Percentiles rank a stretch among this genome's conserved stretches.
Conservation (phyloP, 2,888 invertebrate genomes). For the Pollenia angustigena region DNA sequence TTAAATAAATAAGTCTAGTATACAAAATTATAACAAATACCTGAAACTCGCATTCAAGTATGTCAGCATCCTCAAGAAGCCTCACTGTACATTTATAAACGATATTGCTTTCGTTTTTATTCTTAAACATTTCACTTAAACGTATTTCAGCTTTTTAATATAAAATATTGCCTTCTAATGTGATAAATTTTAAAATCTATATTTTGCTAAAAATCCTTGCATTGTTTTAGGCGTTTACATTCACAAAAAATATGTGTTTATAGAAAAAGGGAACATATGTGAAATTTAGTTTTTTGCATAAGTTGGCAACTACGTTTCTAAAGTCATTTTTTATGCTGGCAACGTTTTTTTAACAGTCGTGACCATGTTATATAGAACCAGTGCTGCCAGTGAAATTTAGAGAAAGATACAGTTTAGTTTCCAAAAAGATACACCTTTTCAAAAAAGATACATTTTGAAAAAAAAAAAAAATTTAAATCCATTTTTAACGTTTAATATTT, state of each 20-base stretch:
- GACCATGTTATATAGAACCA: no score
- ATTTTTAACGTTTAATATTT: no score
- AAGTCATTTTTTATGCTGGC: no score
- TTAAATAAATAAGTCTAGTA: neutral
- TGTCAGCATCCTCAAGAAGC: slow-evolving; percentile 94
- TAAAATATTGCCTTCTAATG: neutral
- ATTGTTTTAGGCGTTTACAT: slow-evolving; percentile 61
- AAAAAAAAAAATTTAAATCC: no score
- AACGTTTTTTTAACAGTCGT: no score
- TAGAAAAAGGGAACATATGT: neutral
- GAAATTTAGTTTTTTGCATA: neutral
- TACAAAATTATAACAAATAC: slow-evolving; percentile 83
- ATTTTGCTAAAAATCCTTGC: slow-evolving; percentile 44
- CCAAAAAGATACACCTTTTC: no score
- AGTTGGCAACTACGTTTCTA: no score
- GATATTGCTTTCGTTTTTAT: slow-evolving; percentile 90
- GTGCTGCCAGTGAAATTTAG: no score
- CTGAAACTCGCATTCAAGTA: slow-evolving; percentile 96
- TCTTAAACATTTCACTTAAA: slow-evolving; percentile 80
- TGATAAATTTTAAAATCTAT: neutral
- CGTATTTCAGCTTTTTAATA: neutral
- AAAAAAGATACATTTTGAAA: no score
- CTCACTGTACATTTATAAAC: slow-evolving; percentile 95
- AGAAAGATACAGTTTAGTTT: no score
- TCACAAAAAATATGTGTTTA: slow-evolving; percentile 13